Evolutionary conservation across 2,113 vertebrate species (phyloP).

Genomic region (Desmodus rotundus): DNA sequence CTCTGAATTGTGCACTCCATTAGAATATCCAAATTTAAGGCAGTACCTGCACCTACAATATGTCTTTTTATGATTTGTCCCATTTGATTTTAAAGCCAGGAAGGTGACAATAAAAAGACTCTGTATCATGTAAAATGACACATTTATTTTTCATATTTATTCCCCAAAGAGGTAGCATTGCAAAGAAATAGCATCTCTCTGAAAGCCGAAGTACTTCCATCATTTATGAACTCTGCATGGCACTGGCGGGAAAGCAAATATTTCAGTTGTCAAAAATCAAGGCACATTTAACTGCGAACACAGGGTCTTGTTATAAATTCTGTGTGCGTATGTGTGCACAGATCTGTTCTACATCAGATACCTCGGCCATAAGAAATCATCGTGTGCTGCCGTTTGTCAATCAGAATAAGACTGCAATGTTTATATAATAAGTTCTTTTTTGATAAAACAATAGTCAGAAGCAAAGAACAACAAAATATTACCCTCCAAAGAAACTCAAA

Average conservation of each 20-base stretch:
- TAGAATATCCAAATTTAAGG: conserved; percentile 65
- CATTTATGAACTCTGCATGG: conserved; percentile 72
- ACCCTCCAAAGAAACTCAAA: neutral
- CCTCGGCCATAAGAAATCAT: conserved; percentile 66
- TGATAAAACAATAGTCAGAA: neutral
- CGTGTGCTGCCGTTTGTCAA: conserved; percentile 63
- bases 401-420: conserved; percentile 68
- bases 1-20: conserved; percentile 3
- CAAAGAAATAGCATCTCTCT: conserved; percentile 74
- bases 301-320: conserved; percentile 74
- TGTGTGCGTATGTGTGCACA: neutral
- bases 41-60: conserved; percentile 39
- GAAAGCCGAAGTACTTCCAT: conserved; percentile 73
- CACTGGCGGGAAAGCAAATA: conserved; percentile 75
- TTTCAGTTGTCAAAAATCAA: conserved; percentile 79
- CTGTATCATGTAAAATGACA: conserved; percentile 75
- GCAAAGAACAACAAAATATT: neutral
- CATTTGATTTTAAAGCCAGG: conserved; percentile 53
- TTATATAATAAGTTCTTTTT: conserved; percentile 52
- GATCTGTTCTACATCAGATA: conserved; percentile 65
- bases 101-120: conserved; percentile 67
- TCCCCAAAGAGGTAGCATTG: conserved; percentile 67
- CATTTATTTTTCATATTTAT: conserved; percentile 77
- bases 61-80: conserved; percentile 65
- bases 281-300: conserved; percentile 76